Base-by-base conservation (phyloP, 2,797 vertebrate genomes). In the Chaetophractus vellerosus region DNA sequence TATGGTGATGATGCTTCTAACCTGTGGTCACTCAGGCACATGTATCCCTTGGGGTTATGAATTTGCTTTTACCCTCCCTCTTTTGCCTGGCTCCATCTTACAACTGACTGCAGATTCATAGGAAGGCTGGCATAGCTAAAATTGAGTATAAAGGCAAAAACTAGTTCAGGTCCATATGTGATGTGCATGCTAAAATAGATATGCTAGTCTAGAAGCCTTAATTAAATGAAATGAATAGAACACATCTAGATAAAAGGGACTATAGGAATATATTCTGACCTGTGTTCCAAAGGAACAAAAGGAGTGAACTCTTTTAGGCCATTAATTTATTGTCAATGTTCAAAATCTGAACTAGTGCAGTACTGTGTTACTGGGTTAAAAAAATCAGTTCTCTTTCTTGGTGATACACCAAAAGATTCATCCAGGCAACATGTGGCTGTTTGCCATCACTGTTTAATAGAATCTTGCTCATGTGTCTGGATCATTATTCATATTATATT, bases 401-500 rank as follows among this genome's bases (percentile, higher is more conserved):
- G 90, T 98, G 95, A 93, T 90, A 89, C 11, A 80, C 8, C 9
- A 79, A 92, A 88, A 91, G 97, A 97, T 96, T 97, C 97, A 97
- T 97, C 96, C 96, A 26, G 95, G 91, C 89, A 59, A 68, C 68
- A 50, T 75, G 83, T 6, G 82, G 78, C 89, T 97, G 72, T 88
- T 97, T 87, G 61, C 91, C 96, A 93, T 97, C 97, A 94, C 93
- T 89, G 36, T 97, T 97, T 98, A 97, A 97, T 95, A 96, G 92
- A 88, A 95, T 97, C 95, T 97, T 98, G 91, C 96, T 97, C 92
- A 2, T 96, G 94, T 94, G 92, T 97, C 96, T 97, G 96, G 88
- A 95, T 98, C 93, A 93, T 97, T 97, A 98, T 98, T 98, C 91
- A 87, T 97, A 90, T 98, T 97, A 94, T 97, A 97, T 97, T 98